These are phyloP conservation scores for Varecia variegata DNA, from an alignment of 2,797 vertebrate species.

Conservation along the genomic window DNA sequence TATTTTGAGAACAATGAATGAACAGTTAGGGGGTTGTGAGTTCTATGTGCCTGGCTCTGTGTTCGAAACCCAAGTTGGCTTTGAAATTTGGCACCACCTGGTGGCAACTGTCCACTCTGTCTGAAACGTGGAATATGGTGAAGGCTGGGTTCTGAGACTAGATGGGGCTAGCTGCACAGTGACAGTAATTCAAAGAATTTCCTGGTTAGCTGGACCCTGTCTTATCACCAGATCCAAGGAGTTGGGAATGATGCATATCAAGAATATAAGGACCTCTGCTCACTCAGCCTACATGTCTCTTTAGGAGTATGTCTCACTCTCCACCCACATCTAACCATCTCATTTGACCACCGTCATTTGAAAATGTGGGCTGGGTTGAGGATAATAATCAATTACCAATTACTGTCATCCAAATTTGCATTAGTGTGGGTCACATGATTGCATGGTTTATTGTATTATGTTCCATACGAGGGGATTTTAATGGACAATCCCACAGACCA, in stretches of 20 bases:
- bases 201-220: background rate
- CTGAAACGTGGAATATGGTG: background rate
- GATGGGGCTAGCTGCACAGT: background rate
- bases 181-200: background rate
- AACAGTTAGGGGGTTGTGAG: background rate
- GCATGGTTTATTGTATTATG: background rate
- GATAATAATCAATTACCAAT: background rate
- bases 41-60: background rate
- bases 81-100: background rate
- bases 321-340: background rate
- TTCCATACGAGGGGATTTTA: background rate
- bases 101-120: background rate
- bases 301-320: background rate
- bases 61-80: background rate
- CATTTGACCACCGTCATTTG: background rate
- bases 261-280: background rate
- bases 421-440: background rate
- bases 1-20: background rate
- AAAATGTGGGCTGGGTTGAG: background rate
- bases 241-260: background rate
- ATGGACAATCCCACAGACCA: background rate
- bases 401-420: background rate
- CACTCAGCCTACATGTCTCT: background rate
- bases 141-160: background rate
- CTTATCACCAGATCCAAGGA: background rate